Conservation (phyloP, 2,888 invertebrate species). For the Gnatocerus cornutus region DNA sequence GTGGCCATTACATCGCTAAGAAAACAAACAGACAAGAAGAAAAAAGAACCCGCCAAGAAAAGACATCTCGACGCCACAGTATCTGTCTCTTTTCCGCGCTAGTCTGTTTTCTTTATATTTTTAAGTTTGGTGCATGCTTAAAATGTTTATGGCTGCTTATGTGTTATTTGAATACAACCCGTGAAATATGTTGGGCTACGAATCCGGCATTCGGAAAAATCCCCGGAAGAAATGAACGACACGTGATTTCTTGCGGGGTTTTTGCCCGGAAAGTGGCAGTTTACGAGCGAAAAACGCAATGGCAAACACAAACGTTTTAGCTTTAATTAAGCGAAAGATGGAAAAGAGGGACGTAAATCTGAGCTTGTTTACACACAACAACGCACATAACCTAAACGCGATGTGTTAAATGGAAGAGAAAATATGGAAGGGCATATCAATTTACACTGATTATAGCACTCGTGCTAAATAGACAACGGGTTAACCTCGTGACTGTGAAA, state of each 20-base stretch:
- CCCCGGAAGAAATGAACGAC: constrained; percentile 2
- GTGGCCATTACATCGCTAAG: constrained; percentile 50
- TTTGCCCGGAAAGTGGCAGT: background rate
- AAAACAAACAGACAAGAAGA: constrained; percentile 57
- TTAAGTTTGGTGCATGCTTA: constrained; percentile 60
- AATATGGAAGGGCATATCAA: constrained; percentile 65
- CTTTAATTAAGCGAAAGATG: constrained; percentile 16
- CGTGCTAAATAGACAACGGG: constrained; percentile 50
- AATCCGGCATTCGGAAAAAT: constrained; percentile 37
- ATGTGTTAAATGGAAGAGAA: constrained; percentile 38
- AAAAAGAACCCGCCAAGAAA: constrained; percentile 49
- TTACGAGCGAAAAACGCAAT: background rate
- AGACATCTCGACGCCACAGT: constrained; percentile 30
- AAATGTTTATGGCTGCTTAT: constrained; percentile 63
- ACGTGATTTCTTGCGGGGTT: background rate
- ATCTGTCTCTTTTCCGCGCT: constrained; percentile 12
- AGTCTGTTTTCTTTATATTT: constrained; percentile 43
- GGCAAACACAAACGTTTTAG: constrained; percentile 20
- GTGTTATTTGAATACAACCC: constrained; percentile 39
- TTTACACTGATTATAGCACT: constrained; percentile 63
- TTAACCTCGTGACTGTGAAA: constrained; percentile 31
- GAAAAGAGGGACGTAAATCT: constrained; percentile 11
- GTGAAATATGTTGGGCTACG: constrained; percentile 40
- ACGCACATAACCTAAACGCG: constrained; percentile 53
- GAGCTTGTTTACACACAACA: constrained; percentile 41